Conservation (phyloP, 1,140 invertebrate species). For the Calliopsis andreniformis region DNA sequence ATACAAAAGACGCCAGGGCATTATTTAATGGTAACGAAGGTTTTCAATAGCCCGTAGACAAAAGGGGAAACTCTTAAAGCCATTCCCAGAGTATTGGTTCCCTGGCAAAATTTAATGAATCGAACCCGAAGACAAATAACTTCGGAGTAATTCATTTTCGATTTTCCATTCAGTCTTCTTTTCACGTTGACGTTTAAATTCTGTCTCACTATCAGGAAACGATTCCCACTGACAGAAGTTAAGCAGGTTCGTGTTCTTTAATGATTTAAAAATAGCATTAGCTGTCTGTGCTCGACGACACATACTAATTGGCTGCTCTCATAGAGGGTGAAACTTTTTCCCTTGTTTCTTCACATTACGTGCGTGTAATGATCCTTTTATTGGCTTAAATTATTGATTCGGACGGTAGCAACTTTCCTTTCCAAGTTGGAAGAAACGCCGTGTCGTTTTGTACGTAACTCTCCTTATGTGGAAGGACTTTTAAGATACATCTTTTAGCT, state of each 20-base stretch:
- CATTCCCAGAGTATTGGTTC: no score
- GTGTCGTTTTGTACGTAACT: no score
- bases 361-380: slow-evolving; percentile 3
- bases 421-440: no score
- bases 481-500: no score
- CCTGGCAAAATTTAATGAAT: no score
- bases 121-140: no score
- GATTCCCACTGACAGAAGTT: no score
- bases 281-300: slow-evolving; percentile 9
- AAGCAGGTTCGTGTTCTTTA: background rate
- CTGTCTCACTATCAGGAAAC: no score
- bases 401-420: slow-evolving; percentile 11
- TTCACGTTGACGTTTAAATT: background rate
- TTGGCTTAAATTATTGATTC: slow-evolving; percentile 26
- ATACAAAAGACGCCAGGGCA: no score
- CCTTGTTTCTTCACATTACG: background rate
- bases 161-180: background rate
- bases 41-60: background rate
- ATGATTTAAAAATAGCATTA: slow-evolving; percentile 27
- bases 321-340: slow-evolving; percentile 15
- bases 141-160: no score
- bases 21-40: background rate
- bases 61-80: no score
- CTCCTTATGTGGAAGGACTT: no score
- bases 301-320: slow-evolving; percentile 25